A percentile compares a stretch with the other conserved stretches of the same genome.
Conservation (phyloP, 2,888 invertebrate genomes). For the Parapristionchus giblindavisi region DNA sequence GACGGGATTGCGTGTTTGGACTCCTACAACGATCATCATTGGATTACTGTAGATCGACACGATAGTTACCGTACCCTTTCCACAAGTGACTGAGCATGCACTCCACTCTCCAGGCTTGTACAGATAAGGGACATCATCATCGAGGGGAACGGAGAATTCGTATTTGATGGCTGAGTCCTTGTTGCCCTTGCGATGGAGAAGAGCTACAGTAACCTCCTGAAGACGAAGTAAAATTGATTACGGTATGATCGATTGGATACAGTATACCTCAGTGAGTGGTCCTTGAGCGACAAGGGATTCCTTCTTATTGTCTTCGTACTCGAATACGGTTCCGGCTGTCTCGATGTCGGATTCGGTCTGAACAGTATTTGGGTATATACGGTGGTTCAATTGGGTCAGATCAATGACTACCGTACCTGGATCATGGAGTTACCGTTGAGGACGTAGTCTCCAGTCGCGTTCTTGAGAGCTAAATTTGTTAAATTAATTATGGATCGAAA, state of each 20-base stretch:
- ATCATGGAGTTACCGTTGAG: conserved; percentile 94
- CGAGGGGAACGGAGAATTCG: conserved; percentile 87
- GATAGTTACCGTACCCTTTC: conserved; percentile 78
- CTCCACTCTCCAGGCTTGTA: conserved; percentile 85
- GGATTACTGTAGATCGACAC: not conserved
- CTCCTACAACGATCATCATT: conserved; percentile 73
- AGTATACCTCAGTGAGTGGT: conserved; percentile 83
- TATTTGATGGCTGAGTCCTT: conserved; percentile 79
- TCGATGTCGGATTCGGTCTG: conserved; percentile 68
- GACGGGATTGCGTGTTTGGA: conserved; percentile 81
- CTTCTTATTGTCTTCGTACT: conserved; percentile 84
- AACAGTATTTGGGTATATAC: conserved; percentile 51
- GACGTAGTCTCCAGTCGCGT: conserved; percentile 84
- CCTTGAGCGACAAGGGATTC: conserved; percentile 86
- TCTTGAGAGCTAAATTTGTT: conserved; percentile 79
- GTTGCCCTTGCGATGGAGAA: conserved; percentile 84
- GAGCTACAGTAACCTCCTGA: conserved; percentile 61
- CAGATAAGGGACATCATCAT: conserved; percentile 78
- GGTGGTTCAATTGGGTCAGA: conserved; percentile 68
- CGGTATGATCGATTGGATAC: not conserved
- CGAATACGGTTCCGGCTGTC: conserved; percentile 86
- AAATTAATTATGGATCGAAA: not conserved
- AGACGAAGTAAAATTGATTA: not conserved
- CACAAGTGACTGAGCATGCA: conserved; percentile 86
- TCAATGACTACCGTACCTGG: conserved; percentile 80